Evolutionary conservation across 2,888 invertebrate genomes (phyloP), one percentile per base, ranked within the genome.

Genomic region (Opisthograptis luteolata): DNA sequence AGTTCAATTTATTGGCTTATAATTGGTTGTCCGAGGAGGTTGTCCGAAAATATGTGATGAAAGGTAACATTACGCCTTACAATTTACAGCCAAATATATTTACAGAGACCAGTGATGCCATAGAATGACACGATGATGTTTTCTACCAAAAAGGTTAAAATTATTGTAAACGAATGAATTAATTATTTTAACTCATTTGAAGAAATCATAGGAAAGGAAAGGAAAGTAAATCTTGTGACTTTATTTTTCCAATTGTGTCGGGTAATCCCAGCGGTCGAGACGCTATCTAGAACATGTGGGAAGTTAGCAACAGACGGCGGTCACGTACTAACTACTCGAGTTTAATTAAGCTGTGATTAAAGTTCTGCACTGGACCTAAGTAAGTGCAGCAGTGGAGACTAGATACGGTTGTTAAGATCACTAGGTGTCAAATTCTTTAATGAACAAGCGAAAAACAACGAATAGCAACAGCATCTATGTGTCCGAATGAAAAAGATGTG

Each of bases 321-420:
- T 79, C 80, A 84, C 82, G 81, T 81, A 66, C 59, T 19, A 64
- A 65, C 67, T 64, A 68, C 73, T 76, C 58, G 55, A 75, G 70
- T 84, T 84, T 83, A 83, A 84, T 84, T 82, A 81, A 84, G 68
- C 71, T 70, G 72, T 76, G 75, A 79, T 80, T 80, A 79, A 83
- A 80, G 70, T 79, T 76, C 61, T 73, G 57, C 59, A 41, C 15
- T 7, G 36, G 28, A 24, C 24, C 31, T 37, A 10, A 28, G 27
- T 28, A 9, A 31, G 19, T 12, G n/a, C 10, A 25, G 25, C 25
- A 25, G 9, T 13, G 8, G 28, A 5, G 28, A 7, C 2, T 2
- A 8, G 9, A 25, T n/a, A 6, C 17, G 5, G 17, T 17, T 17
- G 17, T 3, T 17, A 17, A 17, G 17, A 17, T 17, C 3, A 17